These are phyloP conservation scores for Anas bahamensis DNA, from an alignment of 2,797 vertebrate species.

Conservation along the genomic window DNA sequence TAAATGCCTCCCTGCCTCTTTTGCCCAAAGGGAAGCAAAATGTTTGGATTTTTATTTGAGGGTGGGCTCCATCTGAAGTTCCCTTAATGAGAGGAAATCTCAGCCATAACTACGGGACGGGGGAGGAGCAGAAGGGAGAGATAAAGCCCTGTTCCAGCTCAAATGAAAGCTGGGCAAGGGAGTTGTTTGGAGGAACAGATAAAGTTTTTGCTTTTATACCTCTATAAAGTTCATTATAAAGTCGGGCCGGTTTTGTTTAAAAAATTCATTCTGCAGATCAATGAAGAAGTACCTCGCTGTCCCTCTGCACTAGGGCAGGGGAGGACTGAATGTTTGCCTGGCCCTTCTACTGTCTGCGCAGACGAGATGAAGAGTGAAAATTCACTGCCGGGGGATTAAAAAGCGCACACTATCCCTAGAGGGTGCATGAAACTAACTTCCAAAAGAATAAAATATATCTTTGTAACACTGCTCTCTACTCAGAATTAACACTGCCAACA, in stretches of 20 bases:
- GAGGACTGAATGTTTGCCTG: background rate
- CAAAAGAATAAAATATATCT: background rate
- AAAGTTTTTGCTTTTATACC: background rate
- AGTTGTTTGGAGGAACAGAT: background rate
- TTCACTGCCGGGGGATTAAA: background rate
- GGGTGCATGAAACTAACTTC: background rate
- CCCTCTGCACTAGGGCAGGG: background rate
- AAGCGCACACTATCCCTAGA: background rate
- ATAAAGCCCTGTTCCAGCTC: background rate
- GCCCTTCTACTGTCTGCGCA: background rate
- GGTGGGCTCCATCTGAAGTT: conserved; percentile 56
- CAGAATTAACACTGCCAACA: background rate
- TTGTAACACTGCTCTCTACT: background rate
- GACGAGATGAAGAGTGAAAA: background rate
- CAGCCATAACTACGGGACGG: background rate
- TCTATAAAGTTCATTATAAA: conserved; percentile 29
- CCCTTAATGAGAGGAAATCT: conserved; percentile 49
- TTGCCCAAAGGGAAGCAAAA: conserved; percentile 73
- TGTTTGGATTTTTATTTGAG: conserved; percentile 70
- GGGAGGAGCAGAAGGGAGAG: background rate
- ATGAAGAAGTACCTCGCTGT: background rate
- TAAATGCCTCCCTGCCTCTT: conserved; percentile 58
- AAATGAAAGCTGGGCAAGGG: background rate
- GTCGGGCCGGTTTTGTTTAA: background rate
- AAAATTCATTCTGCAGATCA: background rate